Percentiles rank a stretch among this genome's conserved stretches.
Evolutionary conservation across 2,797 vertebrate species (phyloP).

Genomic region (Xenopus petersii): DNA sequence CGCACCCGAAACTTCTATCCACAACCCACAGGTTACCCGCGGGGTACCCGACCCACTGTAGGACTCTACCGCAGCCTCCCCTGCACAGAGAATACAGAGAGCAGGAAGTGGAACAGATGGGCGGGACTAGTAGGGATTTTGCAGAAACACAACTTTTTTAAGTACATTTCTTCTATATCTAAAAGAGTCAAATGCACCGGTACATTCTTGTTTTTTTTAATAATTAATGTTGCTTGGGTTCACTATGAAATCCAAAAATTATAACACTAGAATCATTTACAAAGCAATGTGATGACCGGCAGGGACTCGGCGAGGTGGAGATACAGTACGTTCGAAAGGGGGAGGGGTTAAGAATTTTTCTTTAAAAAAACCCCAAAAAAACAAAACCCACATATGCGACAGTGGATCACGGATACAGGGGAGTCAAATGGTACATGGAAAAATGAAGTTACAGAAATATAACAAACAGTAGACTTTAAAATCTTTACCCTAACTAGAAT

Average conservation of each 20-base stretch:
- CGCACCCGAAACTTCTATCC: too few relatives aligned
- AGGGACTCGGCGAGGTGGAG: conserved; percentile 71
- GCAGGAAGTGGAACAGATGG: too few relatives aligned
- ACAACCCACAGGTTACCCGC: too few relatives aligned
- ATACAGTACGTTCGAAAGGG: conserved; percentile 79
- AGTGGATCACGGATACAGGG: conserved; percentile 56
- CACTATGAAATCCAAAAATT: conserved; percentile 69
- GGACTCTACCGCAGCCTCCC: too few relatives aligned
- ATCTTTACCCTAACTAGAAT: conserved; percentile 79
- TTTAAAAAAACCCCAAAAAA: conserved; percentile 19
- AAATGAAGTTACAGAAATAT: conserved; percentile 83
- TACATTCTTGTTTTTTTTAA: background rate
- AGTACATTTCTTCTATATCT: too few relatives aligned
- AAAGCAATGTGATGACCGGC: conserved; percentile 66
- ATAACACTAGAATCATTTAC: conserved; percentile 73
- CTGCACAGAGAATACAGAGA: too few relatives aligned
- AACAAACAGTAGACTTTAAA: conserved; percentile 78
- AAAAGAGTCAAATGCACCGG: too few relatives aligned
- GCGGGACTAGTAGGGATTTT: too few relatives aligned
- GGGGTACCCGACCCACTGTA: too few relatives aligned
- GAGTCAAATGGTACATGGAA: conserved; percentile 61
- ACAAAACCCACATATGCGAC: conserved; percentile 57
- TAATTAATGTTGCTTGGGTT: conserved; percentile 52
- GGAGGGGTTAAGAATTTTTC: background rate
- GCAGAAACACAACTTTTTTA: too few relatives aligned